Evolutionary conservation across 2,797 vertebrate species (phyloP).

Genomic region (Scolopax rusticola): DNA sequence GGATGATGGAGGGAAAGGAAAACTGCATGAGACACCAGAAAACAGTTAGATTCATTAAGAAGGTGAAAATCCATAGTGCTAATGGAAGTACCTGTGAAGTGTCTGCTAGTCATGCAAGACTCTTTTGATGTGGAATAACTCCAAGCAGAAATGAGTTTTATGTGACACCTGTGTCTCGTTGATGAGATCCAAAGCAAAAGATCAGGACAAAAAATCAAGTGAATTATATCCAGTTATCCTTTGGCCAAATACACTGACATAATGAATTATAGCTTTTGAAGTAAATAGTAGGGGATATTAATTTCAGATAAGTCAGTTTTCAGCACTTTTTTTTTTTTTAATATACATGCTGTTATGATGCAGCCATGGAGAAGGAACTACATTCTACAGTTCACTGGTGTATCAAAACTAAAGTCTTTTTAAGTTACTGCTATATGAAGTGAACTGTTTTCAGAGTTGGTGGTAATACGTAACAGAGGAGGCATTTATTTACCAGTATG

Average conservation of each 20-base stretch:
- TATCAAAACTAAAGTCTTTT: background rate
- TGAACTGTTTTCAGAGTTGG: background rate
- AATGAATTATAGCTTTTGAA: background rate
- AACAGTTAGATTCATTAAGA: background rate
- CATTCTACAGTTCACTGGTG: background rate
- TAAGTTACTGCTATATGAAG: background rate
- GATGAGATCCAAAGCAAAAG: background rate
- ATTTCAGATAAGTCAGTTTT: background rate
- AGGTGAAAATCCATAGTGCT: background rate
- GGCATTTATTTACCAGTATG: background rate
- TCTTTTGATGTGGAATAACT: background rate
- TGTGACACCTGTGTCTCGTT: background rate
- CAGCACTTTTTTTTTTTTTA: background rate
- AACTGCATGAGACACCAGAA: background rate
- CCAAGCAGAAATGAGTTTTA: background rate
- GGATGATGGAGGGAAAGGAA: background rate
- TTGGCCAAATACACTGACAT: background rate
- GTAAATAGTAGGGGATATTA: background rate
- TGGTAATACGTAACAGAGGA: background rate
- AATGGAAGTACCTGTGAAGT: background rate
- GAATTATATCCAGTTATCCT: background rate
- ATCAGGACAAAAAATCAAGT: background rate
- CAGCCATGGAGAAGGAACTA: background rate
- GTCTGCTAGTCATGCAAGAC: background rate
- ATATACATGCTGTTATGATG: background rate